These are phyloP conservation scores for Drosophila seguyi DNA, from an alignment of 1,140 invertebrate genomes.

Conservation along the genomic window DNA sequence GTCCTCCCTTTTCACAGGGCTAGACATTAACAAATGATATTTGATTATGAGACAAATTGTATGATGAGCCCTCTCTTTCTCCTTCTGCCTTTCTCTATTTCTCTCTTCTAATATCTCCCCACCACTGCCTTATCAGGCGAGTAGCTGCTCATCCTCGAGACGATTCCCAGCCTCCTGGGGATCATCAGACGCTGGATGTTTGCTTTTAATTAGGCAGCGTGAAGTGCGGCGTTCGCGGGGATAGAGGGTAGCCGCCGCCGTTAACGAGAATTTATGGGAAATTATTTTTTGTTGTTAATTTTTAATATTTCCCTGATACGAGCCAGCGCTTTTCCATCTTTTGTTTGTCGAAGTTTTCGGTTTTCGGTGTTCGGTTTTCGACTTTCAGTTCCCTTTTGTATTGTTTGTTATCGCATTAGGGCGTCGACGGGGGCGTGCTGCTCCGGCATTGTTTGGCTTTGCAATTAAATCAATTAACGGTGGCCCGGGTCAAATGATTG, in stretches of 20 bases:
- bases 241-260: conserved; percentile 10
- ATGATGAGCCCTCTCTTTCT: conserved; percentile 56
- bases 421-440: conserved; percentile 26
- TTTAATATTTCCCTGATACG: conserved; percentile 74
- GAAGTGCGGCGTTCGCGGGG: conserved; percentile 49
- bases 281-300: conserved; percentile 83
- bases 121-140: conserved; percentile 24
- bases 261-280: conserved; percentile 84
- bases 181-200: conserved; percentile 61
- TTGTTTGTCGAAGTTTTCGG: conserved; percentile 55
- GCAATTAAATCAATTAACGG: conserved; percentile 78
- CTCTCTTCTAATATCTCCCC: conserved; percentile 7
- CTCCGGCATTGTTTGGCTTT: conserved; percentile 47
- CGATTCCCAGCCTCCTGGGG: conserved; percentile 33
- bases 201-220: conserved; percentile 80
- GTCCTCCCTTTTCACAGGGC: conserved; percentile 30
- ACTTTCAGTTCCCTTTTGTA: background rate
- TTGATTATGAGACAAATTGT: conserved; percentile 83
- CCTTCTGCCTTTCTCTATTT: background rate
- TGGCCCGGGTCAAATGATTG: conserved; percentile 57
- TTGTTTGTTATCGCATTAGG: conserved; percentile 72
- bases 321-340: conserved; percentile 26
- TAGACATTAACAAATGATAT: conserved; percentile 82
- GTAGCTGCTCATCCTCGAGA: conserved; percentile 28
- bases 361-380: background rate